These are phyloP conservation scores for Epirrhoe alternata DNA, from an alignment of 2,888 invertebrate species.

Conservation along the genomic window DNA sequence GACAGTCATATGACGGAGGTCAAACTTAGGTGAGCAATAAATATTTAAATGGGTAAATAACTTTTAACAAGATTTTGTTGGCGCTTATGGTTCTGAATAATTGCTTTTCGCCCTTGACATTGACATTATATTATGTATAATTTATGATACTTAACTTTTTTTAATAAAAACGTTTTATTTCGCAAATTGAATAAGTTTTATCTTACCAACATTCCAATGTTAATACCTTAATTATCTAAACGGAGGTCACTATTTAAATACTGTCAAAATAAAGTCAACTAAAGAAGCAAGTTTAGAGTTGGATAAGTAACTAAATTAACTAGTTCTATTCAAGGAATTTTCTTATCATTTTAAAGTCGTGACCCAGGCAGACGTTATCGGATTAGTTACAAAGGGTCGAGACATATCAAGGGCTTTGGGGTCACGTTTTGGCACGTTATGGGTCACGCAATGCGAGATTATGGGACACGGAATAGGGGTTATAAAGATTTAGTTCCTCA, in stretches of 20 bases:
- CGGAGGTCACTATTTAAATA: neutral
- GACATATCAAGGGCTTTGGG: constrained; percentile 16
- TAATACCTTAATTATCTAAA: neutral
- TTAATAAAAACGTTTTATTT: too few species aligned
- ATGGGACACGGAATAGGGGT: constrained; percentile 2
- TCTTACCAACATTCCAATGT: neutral
- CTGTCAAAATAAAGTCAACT: neutral
- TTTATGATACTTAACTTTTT: too few species aligned
- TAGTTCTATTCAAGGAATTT: constrained; percentile 11
- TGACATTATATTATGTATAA: too few species aligned
- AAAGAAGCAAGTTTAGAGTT: neutral
- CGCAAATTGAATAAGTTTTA: neutral
- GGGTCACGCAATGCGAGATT: constrained; percentile 3
- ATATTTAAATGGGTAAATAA: neutral
- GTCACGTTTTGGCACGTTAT: constrained; percentile 10
- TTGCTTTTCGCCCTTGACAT: too few species aligned
- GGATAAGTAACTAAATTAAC: constrained; percentile 19
- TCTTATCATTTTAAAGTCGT: constrained; percentile 21
- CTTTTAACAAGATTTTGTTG: neutral
- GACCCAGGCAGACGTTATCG: constrained; percentile 16
- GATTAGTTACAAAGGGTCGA: constrained; percentile 19
- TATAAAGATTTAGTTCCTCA: neutral
- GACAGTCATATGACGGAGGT: neutral
- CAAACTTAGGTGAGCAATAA: neutral
- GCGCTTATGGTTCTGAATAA: too few species aligned